Conservation (phyloP, 2,888 invertebrate genomes). For the Tridacna crocea region DNA sequence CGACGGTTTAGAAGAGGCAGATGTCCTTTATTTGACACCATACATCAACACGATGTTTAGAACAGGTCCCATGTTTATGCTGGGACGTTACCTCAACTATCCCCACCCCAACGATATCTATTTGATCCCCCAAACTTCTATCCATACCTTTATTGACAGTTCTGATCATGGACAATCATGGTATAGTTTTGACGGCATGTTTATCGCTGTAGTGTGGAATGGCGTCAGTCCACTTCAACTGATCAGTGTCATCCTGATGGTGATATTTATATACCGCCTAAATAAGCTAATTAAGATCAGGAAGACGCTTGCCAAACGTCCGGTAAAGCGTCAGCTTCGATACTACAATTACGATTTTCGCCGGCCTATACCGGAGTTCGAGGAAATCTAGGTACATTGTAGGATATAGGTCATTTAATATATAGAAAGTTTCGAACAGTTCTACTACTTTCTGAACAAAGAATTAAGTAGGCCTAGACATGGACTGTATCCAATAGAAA, state of each 20-base stretch:
- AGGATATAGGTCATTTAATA: no score
- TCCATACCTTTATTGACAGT: slow-evolving; percentile 34
- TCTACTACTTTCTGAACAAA: no score
- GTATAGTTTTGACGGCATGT: slow-evolving; percentile 43
- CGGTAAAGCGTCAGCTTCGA: slow-evolving; percentile 14
- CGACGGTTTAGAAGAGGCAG: slow-evolving; percentile 48
- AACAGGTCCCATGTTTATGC: slow-evolving; percentile 54
- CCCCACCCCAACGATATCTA: slow-evolving; percentile 48
- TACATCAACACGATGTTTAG: slow-evolving; percentile 51
- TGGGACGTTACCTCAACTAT: slow-evolving; percentile 50
- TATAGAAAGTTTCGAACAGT: no score
- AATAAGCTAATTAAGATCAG: slow-evolving; percentile 23
- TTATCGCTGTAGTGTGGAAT: slow-evolving; percentile 38
- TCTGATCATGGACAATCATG: slow-evolving; percentile 29
- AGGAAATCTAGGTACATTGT: slow-evolving; percentile 2
- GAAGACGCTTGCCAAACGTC: slow-evolving; percentile 18
- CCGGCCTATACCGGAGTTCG: slow-evolving; percentile 18
- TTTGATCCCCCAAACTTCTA: slow-evolving; percentile 36
- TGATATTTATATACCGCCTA: slow-evolving; percentile 20
- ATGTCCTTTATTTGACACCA: slow-evolving; percentile 50
- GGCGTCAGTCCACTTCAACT: slow-evolving; percentile 31
- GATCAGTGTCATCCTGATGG: slow-evolving; percentile 24
- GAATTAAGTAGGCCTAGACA: no score
- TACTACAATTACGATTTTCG: slow-evolving; percentile 10
- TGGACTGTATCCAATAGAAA: no score